Evolutionary conservation across 2,888 invertebrate genomes (phyloP), one percentile per base, ranked within the genome.

Genomic region (Hedya salicella): DNA sequence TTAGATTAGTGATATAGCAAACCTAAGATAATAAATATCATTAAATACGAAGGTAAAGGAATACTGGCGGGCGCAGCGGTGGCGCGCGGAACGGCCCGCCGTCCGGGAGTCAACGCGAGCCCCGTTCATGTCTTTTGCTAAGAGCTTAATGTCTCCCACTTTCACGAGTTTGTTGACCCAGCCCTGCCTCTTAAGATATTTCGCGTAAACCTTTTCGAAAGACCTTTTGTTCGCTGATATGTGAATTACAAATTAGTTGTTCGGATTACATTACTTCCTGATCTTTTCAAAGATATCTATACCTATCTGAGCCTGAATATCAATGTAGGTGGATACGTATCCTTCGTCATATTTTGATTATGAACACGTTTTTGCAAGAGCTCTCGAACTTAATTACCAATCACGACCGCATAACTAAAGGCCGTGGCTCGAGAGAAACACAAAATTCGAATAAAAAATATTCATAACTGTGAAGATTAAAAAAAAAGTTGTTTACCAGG

Each of bases 71-170:
- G n/a, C n/a, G n/a, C n/a, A n/a, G n/a, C 32, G 32, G 40, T 13
- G 2, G 53, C n/a, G 60, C 54, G 60, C 42, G 48, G 54, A 40
- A 49, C 19, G 53, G 53, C 13, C 25, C 56, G 48, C 42, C 46
- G 49, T 25, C 60, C 48, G 66, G 60, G 66, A 54, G 61, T 36
- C 17, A 74, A 71, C 69, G 68, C 75, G 78, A 71, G 81, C 79
- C 86, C 75, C 91, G 89, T 88, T 89, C 89, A 90, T 87, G 91
- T 90, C 91, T 91, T 91, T 89, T 87, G 76, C 88, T 87, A 76
- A 80, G 81, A 84, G 78, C 77, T 80, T 78, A 80, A 79, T 78
- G 80, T 74, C 78, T 78, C 79, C 79, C 81, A 80, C 83, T 84
- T 83, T 84, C 82, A 83, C 78, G 80, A 81, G 86, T 86, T 83